phyloP scores from a whole-genome alignment of 2,113 vertebrate species.

The Antennarius striatus region DNA sequence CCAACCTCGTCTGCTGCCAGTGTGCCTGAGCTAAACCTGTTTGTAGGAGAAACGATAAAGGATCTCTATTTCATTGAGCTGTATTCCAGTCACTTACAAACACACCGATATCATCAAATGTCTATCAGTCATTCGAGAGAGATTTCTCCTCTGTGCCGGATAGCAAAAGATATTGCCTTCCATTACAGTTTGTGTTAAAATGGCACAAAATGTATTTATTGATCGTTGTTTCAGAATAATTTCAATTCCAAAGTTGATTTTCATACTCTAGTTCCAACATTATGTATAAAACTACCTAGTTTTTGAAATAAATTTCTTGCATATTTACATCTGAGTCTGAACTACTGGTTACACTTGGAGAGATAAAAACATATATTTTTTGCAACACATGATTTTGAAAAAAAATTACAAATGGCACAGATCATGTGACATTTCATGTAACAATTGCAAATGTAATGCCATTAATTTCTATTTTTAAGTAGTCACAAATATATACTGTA shows the following conservation, averaged over 20 bases:
- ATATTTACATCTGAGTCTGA: background rate
- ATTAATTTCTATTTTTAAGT: conserved; percentile 5
- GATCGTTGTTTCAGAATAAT: too few relatives aligned
- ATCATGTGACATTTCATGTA: background rate
- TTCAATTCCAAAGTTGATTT: too few relatives aligned
- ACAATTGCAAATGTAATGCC: background rate
- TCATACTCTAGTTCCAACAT: too few relatives aligned
- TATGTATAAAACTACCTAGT: too few relatives aligned
- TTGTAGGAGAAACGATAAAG: conserved; percentile 8
- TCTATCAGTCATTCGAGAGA: conserved; percentile 11
- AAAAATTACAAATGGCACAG: background rate
- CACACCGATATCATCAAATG: conserved; percentile 15
- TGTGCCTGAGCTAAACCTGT: conserved; percentile 44
- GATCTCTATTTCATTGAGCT: conserved; percentile 24
- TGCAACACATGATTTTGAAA: conserved; percentile 1
- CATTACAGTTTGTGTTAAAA: too few relatives aligned
- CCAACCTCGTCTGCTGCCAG: conserved; percentile 14
- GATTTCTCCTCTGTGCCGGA: conserved; percentile 12
- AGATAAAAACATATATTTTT: background rate
- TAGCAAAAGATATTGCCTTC: conserved; percentile 43
- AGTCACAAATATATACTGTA: background rate
- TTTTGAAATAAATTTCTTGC: too few relatives aligned
- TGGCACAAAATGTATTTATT: too few relatives aligned
- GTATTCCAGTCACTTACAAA: conserved; percentile 16
- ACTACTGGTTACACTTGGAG: background rate